Base-by-base conservation (phyloP, 2,113 vertebrate species). In the Nanger granti region DNA sequence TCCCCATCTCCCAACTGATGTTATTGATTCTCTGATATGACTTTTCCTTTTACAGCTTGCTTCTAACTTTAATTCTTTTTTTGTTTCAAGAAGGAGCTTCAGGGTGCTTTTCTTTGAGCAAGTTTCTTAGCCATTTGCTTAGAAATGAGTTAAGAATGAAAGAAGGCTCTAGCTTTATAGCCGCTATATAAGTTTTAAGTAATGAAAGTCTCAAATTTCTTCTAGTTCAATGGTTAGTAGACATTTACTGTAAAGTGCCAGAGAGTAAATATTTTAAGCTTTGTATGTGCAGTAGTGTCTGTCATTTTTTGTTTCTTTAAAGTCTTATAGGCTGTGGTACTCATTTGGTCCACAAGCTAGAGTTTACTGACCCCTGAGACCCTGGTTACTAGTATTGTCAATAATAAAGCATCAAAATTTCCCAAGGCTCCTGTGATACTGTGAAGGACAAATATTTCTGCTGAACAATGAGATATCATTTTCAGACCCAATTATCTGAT, bases 401-500 rank as follows among this genome's bases (percentile, higher is more conserved):
- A 31, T 73, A 59, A 76, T 37, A 87, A 85, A 94, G 89, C 18
- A 60, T 29, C 24, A 87, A 47, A 7, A 57, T 60, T 59, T 49
- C 44, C 15, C 82, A 69, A 95, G 37, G 5, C 8, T 80, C 55
- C 41, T 11, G 44, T 3, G 57, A 92, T 26, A 57, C 17, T 73
- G 8, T 41, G 47, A 95, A 34, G 37, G 31, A 92, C 8, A 69
- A 57, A 80, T 3, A 84, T 9, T 8, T 95, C 13, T 47, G 11
- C 18, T 96, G 37, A 94, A 47, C 60, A 80, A 29, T 41, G 44
- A 76, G 37, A 18, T 37, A 92, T 37, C 11, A 73, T 93, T 96
- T 97, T 79, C 18, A 66, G 60, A n/a, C 41, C 86, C 62, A 91
- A 2, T 92, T 93, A 94, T 92, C 69, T 97, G 22, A 84, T 41